A percentile compares a stretch with the other conserved stretches of the same genome.
Conservation (phyloP, 2,888 invertebrate species). For the Aphidoletes aphidimyza region DNA sequence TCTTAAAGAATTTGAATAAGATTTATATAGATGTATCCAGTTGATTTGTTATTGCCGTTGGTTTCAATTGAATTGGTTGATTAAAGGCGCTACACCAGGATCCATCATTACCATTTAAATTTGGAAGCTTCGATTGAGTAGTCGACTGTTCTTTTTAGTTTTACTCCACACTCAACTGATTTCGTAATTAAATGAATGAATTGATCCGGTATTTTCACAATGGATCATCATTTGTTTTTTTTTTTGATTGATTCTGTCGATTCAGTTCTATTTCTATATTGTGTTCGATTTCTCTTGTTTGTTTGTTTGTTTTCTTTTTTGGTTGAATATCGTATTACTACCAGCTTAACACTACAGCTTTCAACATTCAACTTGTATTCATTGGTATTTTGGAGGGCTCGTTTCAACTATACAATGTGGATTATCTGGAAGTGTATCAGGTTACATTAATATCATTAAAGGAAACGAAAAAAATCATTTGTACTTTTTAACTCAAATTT, state of each 20-base stretch:
- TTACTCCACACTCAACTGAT: slow-evolving; percentile 19
- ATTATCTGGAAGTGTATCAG: neutral
- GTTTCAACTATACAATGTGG: neutral
- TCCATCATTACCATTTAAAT: neutral
- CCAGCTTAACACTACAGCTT: neutral
- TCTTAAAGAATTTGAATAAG: no score
- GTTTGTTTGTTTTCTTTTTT: neutral
- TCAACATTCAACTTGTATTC: neutral
- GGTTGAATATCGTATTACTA: no score
- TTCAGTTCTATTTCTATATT: no score
- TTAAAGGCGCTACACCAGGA: neutral
- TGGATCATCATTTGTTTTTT: neutral
- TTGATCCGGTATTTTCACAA: neutral
- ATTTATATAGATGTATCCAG: neutral
- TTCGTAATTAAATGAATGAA: neutral
- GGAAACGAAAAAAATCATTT: no score
- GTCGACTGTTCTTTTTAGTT: neutral
- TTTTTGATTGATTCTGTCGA: neutral
- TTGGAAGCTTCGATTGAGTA: neutral
- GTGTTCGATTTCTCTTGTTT: no score
- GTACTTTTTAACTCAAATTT: no score
- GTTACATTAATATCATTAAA: slow-evolving; percentile 13
- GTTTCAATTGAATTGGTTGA: neutral
- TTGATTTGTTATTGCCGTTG: neutral
- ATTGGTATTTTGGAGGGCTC: neutral